Conservation (phyloP, 1,140 invertebrate species). For the Zeugodacus cucurbitae region DNA sequence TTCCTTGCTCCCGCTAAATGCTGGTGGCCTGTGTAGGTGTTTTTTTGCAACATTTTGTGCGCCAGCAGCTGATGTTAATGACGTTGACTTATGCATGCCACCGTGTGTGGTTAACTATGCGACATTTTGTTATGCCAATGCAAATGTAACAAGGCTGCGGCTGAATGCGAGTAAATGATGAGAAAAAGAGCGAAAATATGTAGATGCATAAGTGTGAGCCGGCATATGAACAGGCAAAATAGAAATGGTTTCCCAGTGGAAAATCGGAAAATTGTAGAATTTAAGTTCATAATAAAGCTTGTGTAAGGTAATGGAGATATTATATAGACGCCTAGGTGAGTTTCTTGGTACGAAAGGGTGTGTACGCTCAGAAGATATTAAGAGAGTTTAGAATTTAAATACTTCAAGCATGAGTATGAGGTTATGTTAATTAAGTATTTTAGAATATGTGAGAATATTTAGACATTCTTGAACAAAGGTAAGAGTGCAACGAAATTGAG, state of each 20-base stretch:
- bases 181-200: background rate
- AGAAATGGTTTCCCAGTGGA: background rate
- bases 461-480: no score
- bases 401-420: no score
- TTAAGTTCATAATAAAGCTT: background rate
- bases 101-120: slow-evolving; percentile 28
- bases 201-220: background rate
- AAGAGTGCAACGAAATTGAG: no score
- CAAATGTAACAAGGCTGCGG: background rate
- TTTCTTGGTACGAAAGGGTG: no score
- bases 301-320: no score
- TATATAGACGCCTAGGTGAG: no score
- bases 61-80: slow-evolving; percentile 38
- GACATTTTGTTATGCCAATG: slow-evolving; percentile 8
- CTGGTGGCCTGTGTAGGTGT: background rate
- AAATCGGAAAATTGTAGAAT: background rate
- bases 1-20: background rate
- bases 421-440: no score
- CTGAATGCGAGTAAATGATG: background rate
- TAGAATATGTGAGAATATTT: no score
- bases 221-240: background rate
- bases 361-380: no score
- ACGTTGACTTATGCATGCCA: slow-evolving; percentile 35
- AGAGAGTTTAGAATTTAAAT: no score
- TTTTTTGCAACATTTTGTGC: background rate